Evolutionary conservation across 2,888 invertebrate genomes (phyloP), one percentile per base, ranked within the genome.

Genomic region (Kryphioiulus occultus): DNA sequence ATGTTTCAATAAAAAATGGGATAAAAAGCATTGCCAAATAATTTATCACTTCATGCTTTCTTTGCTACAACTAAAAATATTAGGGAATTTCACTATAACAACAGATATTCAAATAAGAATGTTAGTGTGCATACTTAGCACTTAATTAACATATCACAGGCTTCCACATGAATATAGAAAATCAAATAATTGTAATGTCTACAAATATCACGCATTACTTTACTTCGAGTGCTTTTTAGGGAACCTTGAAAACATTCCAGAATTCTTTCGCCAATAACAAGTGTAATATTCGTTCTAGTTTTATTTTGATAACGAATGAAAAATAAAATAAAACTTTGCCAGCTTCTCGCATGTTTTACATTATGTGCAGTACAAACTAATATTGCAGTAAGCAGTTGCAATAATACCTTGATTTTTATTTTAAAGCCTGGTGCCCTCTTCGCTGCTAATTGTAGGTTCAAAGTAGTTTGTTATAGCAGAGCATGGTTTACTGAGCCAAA

Each of bases 81-180:
- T 59, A 59, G 22, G 4, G 5, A n/a, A 59, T 42, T 42, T 42
- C 9, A 12, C 42, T 42, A 42, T 42, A 9, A 42, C 22, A 59
- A 59, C 59, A n/a, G n/a, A 19, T 59, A 59, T n/a, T n/a, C 59
- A 59, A 59, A 17, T 9, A 47, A 47, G 10, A n/a, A 47, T 47
- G 12, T 10, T 47, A 17, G 26, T 10, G 26, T 26, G 26, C 68
- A 68, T 26, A 26, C 68, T 26, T 68, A 12, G 68, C 68, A 26
- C 68, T 10, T 68, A 68, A 68, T 68, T 10, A 68, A 68, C 68
- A 68, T 68, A 68, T 68, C 68, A 68, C 68, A 68, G 68, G 68
- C 68, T 68, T 68, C 12, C 26, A 68, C 26, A 12, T 26, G 26
- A 68, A 68, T 26, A 68, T 68, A 68, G 26, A 59, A 53, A 59